These are phyloP conservation scores for Capromys pilorides DNA, from an alignment of 2,797 vertebrate genomes.

Conservation along the genomic window DNA sequence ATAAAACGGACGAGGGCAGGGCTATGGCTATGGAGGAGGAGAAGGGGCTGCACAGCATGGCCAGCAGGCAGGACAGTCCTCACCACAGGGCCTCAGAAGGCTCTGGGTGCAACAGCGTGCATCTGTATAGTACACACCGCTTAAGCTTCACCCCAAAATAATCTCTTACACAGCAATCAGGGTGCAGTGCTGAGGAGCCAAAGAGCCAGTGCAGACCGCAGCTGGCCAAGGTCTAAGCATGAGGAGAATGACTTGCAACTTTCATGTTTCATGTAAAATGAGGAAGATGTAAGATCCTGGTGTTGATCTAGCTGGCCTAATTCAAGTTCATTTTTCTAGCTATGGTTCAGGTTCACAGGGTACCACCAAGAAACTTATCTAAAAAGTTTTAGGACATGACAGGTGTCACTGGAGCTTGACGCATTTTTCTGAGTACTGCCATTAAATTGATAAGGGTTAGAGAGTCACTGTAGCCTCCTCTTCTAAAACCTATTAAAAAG, in stretches of 20 bases:
- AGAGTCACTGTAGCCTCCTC: background rate
- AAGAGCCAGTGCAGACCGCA: slow-evolving; percentile 28
- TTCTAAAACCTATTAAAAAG: slow-evolving; percentile 47
- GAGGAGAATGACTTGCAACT: background rate
- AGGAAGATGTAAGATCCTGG: background rate
- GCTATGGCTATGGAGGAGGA: accelerated
- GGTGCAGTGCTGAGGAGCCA: slow-evolving; percentile 55
- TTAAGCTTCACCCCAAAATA: background rate
- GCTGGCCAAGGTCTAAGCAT: slow-evolving; percentile 61
- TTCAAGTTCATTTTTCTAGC: slow-evolving; percentile 15
- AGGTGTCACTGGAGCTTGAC: background rate
- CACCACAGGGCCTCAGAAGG: background rate
- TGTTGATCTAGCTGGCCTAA: background rate
- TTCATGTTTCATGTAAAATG: background rate
- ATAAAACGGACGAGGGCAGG: background rate
- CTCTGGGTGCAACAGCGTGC: background rate
- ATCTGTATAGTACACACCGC: background rate
- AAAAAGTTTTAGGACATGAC: slow-evolving; percentile 8
- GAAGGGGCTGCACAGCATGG: accelerated
- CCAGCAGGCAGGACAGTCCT: background rate
- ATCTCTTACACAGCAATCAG: slow-evolving; percentile 36
- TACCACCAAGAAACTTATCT: background rate
- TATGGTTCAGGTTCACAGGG: background rate
- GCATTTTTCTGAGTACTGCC: slow-evolving; percentile 19
- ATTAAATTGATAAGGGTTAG: background rate